Conservation (phyloP, 2,888 invertebrate genomes). For the Pycnomerus fuliginosus region DNA sequence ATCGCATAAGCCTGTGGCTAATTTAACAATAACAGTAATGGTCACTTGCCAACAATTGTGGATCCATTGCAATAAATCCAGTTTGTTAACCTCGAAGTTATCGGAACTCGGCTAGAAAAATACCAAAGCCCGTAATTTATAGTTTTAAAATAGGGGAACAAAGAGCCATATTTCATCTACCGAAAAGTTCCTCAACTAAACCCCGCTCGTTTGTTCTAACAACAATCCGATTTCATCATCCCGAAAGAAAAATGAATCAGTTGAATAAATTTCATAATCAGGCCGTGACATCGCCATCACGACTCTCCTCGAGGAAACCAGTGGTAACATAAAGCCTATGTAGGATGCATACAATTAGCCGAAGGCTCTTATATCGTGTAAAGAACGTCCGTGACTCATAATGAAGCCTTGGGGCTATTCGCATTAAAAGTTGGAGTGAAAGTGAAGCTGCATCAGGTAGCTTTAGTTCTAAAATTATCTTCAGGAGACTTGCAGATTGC, state of each 20-base stretch:
- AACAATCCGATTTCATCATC: no score
- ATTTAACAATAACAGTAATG: slow-evolving; percentile 15
- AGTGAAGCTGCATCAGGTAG: slow-evolving; percentile 14
- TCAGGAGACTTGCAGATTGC: slow-evolving; percentile 6
- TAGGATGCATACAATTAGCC: no score
- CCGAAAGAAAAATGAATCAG: no score
- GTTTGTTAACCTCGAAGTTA: slow-evolving; percentile 19
- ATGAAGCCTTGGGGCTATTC: slow-evolving; percentile 3
- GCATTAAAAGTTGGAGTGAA: slow-evolving; percentile 9
- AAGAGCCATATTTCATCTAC: slow-evolving; percentile 8
- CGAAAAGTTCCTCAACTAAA: no score
- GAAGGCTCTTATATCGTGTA: slow-evolving; percentile 1
- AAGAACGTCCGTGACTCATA: slow-evolving; percentile 9
- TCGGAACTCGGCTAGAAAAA: no score
- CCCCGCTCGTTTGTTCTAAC: no score
- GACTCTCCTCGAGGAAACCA: no score
- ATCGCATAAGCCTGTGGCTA: slow-evolving; percentile 11
- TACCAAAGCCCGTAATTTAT: no score
- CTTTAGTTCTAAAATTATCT: slow-evolving; percentile 6
- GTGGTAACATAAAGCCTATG: no score
- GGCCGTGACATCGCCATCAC: no score
- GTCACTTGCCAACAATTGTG: slow-evolving; percentile 3
- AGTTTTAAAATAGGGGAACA: slow-evolving; percentile 7
- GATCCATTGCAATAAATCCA: slow-evolving; percentile 7
- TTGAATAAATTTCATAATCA: no score